These are phyloP conservation scores for Ennomos erosarius DNA, from an alignment of 2,888 invertebrate genomes.

Conservation along the genomic window DNA sequence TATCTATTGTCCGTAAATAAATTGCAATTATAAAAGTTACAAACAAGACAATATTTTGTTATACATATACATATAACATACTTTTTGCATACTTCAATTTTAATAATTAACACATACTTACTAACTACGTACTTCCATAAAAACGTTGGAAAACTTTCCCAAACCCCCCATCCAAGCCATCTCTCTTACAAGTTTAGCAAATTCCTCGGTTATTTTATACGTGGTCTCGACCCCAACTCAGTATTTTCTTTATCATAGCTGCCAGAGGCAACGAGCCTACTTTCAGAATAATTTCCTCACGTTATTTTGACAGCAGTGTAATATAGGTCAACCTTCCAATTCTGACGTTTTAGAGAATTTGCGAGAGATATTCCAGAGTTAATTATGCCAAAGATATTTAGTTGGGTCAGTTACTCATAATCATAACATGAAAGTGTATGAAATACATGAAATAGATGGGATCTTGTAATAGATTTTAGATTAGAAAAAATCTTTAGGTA, in stretches of 20 bases:
- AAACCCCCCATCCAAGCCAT: conserved; percentile 17
- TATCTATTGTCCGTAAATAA: too few species aligned
- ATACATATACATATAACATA: too few species aligned
- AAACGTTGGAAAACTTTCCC: conserved; percentile 11
- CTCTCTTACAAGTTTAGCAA: conserved; percentile 23
- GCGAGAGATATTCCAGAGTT: conserved; percentile 1
- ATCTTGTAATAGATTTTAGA: too few species aligned
- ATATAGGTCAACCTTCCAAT: conserved; percentile 15
- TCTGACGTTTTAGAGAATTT: not conserved
- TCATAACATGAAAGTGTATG: too few species aligned
- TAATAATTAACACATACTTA: conserved; percentile 10
- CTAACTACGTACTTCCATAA: not conserved
- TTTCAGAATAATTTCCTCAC: conserved; percentile 15
- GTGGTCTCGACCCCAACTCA: conserved; percentile 6
- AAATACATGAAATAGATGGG: too few species aligned
- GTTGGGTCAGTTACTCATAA: too few species aligned
- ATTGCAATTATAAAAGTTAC: too few species aligned
- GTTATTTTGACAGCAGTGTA: conserved; percentile 24
- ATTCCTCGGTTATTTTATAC: conserved; percentile 18
- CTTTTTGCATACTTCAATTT: too few species aligned
- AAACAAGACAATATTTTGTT: too few species aligned
- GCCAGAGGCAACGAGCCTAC: conserved; percentile 22
- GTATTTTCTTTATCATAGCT: conserved; percentile 26
- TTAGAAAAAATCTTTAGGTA: too few species aligned
- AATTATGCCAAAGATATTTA: not conserved